A percentile compares a stretch with the other conserved stretches of the same genome.
Evolutionary conservation across 2,113 vertebrate species (phyloP).

Genomic region (Callithrix jacchus): DNA sequence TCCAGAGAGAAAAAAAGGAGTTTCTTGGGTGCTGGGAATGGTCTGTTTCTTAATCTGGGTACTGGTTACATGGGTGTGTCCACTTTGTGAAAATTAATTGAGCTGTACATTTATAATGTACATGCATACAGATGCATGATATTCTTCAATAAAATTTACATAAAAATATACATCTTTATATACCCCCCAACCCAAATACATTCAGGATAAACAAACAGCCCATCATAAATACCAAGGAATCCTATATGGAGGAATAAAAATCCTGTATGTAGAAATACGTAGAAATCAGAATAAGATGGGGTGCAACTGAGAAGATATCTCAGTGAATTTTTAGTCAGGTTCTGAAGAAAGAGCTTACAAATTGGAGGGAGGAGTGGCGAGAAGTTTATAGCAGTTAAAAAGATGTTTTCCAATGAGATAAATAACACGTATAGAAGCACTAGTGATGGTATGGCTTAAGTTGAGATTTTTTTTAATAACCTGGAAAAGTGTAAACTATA

Average conservation of each 20-base stretch:
- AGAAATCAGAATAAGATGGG: not conserved
- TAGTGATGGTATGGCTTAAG: not conserved
- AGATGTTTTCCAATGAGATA: not conserved
- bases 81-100: not conserved
- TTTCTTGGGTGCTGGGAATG: not conserved
- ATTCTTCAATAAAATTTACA: conserved; percentile 6
- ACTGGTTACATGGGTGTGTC: not conserved
- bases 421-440: not conserved
- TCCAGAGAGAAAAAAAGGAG: not conserved
- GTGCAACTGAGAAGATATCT: not conserved
- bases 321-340: not conserved
- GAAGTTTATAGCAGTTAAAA: not conserved
- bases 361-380: not conserved
- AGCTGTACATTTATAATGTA: not conserved
- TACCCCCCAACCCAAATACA: not conserved
- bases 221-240: not conserved
- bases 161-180: not conserved
- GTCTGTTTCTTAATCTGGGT: not conserved
- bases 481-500: not conserved
- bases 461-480: conserved; percentile 1
- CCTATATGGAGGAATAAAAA: not conserved
- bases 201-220: not conserved
- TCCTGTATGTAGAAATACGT: not conserved
- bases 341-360: conserved; percentile 18
- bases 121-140: not conserved